Percentiles rank a stretch among this genome's conserved stretches.
phyloP scores from a whole-genome alignment of 2,797 vertebrate genomes.

The Siniperca undulata region DNA sequence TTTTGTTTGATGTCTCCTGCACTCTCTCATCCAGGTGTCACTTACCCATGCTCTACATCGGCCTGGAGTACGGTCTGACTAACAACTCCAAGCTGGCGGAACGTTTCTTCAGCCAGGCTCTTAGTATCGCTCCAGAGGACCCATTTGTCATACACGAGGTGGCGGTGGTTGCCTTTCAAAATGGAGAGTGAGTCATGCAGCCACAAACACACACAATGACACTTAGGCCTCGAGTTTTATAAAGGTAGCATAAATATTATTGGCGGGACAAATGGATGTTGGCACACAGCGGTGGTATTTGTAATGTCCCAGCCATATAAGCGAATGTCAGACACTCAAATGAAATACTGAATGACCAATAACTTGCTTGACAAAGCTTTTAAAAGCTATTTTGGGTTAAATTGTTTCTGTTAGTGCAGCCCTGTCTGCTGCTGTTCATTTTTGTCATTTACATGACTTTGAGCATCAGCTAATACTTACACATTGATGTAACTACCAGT shows the following conservation, averaged over 20 bases:
- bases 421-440: background rate
- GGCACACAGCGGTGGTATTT: background rate
- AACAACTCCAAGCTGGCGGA: slow-evolving; percentile 99
- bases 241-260: background rate
- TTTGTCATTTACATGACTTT: background rate
- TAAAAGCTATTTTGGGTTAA: background rate
- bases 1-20: background rate
- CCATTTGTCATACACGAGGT: slow-evolving; percentile 99
- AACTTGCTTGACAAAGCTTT: background rate
- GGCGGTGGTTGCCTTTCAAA: slow-evolving; percentile 99
- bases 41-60: slow-evolving; percentile 98
- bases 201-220: background rate
- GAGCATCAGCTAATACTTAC: background rate
- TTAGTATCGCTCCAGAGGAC: slow-evolving; percentile 97
- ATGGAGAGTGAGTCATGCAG: slow-evolving; percentile 93
- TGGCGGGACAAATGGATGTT: background rate
- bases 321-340: background rate
- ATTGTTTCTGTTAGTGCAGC: too few species aligned
- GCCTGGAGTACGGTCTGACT: slow-evolving; percentile 97
- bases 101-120: slow-evolving; percentile 97
- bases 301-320: background rate
- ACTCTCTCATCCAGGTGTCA: slow-evolving; percentile 88
- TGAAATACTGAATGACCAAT: slow-evolving; percentile 4
- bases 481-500: background rate
- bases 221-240: background rate